Conservation (phyloP, 1,140 invertebrate genomes). For the Holotrichia oblita region DNA sequence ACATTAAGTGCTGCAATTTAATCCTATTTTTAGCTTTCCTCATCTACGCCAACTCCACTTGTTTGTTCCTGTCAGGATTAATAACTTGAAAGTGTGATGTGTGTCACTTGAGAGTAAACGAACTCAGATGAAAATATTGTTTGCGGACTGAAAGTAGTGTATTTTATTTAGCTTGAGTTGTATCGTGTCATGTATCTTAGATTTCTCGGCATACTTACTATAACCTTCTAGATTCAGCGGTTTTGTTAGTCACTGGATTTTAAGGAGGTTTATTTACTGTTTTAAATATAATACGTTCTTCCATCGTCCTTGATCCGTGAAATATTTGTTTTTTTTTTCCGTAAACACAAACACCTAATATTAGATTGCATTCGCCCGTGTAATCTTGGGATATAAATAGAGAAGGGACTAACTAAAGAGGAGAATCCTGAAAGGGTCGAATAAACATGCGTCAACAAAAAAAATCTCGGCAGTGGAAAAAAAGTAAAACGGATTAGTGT, state of each 20-base stretch:
- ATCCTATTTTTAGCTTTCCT: conserved; percentile 13
- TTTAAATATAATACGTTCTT: no score
- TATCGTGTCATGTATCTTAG: no score
- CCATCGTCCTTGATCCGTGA: no score
- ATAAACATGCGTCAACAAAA: background rate
- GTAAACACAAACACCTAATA: background rate
- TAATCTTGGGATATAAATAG: conserved; percentile 7
- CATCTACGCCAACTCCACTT: background rate
- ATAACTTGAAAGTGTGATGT: background rate
- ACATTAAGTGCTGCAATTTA: conserved; percentile 17
- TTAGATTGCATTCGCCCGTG: background rate
- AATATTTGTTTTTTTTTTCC: background rate
- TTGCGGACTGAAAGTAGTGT: no score
- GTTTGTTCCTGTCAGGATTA: conserved; percentile 7
- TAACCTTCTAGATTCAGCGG: no score
- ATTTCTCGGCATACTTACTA: no score
- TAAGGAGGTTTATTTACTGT: no score
- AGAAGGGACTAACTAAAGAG: background rate
- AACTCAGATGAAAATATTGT: background rate
- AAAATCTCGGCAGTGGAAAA: background rate
- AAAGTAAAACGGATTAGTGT: background rate
- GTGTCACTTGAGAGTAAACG: background rate
- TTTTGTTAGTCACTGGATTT: no score
- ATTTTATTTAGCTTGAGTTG: no score
- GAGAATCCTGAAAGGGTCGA: background rate